phyloP scores from a whole-genome alignment of 2,888 invertebrate species.

The Pristionchus mayeri region DNA sequence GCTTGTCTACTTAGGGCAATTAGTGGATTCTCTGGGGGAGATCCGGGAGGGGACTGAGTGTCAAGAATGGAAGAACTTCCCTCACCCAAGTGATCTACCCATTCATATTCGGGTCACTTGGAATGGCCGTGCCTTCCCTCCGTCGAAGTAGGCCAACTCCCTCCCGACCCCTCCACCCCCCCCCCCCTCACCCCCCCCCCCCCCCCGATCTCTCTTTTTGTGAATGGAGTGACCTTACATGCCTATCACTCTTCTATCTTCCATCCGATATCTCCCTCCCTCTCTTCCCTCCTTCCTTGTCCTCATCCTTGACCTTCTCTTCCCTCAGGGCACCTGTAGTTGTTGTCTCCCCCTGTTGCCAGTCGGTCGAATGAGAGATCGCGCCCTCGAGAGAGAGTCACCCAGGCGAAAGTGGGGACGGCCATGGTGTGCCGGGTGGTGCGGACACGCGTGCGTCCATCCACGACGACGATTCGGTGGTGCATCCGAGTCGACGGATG shows the following conservation, averaged over 20 bases:
- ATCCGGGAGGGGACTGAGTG: slow-evolving; percentile 1
- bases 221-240: slow-evolving; percentile 38
- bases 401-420: background rate
- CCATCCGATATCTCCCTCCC: background rate
- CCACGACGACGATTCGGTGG: background rate
- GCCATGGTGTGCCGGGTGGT: background rate
- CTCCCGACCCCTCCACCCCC: background rate
- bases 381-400: slow-evolving; percentile 10
- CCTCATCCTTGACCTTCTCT: slow-evolving; percentile 30
- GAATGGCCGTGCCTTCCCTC: slow-evolving; percentile 32
- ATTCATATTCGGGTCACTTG: slow-evolving; percentile 32
- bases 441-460: slow-evolving; percentile 8
- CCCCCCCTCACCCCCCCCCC: background rate
- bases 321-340: slow-evolving; percentile 40
- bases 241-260: slow-evolving; percentile 39
- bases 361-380: background rate
- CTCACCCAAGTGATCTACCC: background rate
- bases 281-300: background rate
- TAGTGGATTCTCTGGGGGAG: slow-evolving; percentile 1
- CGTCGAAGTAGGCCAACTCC: slow-evolving; percentile 24
- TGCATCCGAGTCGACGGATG: slow-evolving; percentile 24
- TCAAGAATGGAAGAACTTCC: slow-evolving; percentile 17
- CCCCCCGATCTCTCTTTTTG: background rate
- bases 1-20: slow-evolving; percentile 41
- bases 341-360: slow-evolving; percentile 32